Conservation (phyloP, 2,888 invertebrate species). For the Eupeodes latifasciatus region DNA sequence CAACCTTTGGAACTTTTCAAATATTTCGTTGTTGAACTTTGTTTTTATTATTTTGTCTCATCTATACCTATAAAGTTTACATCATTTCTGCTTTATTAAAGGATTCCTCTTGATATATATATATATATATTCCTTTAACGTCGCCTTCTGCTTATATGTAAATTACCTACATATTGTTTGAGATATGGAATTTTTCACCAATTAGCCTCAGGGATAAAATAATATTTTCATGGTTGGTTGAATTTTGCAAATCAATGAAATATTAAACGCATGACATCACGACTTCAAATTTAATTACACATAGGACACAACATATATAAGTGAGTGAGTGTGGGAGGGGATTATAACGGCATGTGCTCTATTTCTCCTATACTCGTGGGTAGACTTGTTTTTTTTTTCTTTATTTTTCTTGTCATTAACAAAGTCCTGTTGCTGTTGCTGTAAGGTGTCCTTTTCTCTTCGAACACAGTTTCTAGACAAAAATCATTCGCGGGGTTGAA, state of each 20-base stretch:
- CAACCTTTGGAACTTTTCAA: too few species aligned
- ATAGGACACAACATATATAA: not conserved
- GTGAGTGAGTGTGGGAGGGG: not conserved
- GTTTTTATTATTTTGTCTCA: not conserved
- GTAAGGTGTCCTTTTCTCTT: slow-evolving; percentile 2
- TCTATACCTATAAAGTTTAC: too few species aligned
- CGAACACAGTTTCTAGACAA: not conserved
- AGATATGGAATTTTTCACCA: slow-evolving; percentile 13
- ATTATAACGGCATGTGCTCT: not conserved
- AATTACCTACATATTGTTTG: not conserved
- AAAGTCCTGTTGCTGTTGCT: slow-evolving; percentile 28
- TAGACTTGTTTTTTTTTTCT: not conserved
- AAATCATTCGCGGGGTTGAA: not conserved
- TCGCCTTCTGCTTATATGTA: too few species aligned
- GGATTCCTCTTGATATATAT: not conserved
- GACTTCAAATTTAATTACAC: slow-evolving; percentile 53
- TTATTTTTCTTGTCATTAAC: not conserved
- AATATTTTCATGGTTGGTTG: slow-evolving; percentile 39
- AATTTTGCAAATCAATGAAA: slow-evolving; percentile 41
- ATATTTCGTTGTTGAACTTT: not conserved
- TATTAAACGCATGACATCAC: slow-evolving; percentile 26
- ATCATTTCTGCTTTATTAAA: not conserved
- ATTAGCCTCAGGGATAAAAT: slow-evolving; percentile 17
- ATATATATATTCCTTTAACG: too few species aligned
- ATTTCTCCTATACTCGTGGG: not conserved